Percentiles rank a stretch among this genome's conserved stretches.
Conservation (phyloP, 2,888 invertebrate species). For the Odontocerum albicorne region DNA sequence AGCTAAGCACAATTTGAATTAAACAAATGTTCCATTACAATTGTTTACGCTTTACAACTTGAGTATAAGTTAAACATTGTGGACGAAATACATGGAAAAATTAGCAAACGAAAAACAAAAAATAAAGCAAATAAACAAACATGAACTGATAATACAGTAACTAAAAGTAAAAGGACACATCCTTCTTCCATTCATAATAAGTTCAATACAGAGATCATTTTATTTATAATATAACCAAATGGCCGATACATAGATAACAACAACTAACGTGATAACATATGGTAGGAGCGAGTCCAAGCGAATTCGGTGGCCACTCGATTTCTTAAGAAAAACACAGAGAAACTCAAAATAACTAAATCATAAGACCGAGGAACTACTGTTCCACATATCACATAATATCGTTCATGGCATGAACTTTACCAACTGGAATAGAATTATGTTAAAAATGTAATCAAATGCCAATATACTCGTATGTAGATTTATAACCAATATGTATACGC, state of each 20-base stretch:
- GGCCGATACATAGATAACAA: constrained; percentile 10
- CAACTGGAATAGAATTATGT: constrained; percentile 28
- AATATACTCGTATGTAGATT: not conserved
- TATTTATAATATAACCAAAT: constrained; percentile 27
- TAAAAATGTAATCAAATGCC: constrained; percentile 3
- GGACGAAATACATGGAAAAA: constrained; percentile 26
- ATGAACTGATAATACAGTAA: constrained; percentile 32
- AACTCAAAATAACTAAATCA: constrained; percentile 34
- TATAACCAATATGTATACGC: not conserved
- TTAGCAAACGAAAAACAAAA: constrained; percentile 26
- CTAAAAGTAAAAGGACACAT: constrained; percentile 28
- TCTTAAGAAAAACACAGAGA: constrained; percentile 31
- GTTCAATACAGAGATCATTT: constrained; percentile 36
- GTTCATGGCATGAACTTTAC: constrained; percentile 32
- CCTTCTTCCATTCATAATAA: constrained; percentile 27
- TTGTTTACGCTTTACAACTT: not conserved
- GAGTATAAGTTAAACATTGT: constrained; percentile 16
- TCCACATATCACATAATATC: constrained; percentile 35
- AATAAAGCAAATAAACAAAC: constrained; percentile 32
- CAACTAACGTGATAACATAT: not conserved
- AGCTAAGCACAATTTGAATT: not conserved
- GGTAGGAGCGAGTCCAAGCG: not conserved
- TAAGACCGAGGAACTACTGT: constrained; percentile 37
- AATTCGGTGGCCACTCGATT: constrained; percentile 20
- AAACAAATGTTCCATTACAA: constrained; percentile 7